Conservation (phyloP, 2,113 vertebrate genomes). For the Caloenas nicobarica region DNA sequence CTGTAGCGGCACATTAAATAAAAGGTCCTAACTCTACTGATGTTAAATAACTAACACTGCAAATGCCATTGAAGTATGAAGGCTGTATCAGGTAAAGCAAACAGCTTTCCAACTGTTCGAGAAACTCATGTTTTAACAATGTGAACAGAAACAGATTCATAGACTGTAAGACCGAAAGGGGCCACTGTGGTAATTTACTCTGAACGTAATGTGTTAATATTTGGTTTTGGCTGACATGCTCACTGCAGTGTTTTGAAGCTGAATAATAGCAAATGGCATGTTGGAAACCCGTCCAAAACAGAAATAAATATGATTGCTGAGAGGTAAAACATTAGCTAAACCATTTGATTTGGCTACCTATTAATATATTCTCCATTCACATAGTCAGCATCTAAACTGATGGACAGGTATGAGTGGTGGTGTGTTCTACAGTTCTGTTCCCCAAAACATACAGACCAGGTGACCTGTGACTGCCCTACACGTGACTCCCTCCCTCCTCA, state of each 20-base stretch:
- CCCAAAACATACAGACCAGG: not conserved
- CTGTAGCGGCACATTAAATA: not conserved
- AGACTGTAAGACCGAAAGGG: not conserved
- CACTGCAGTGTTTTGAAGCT: not conserved
- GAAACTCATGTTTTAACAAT: not conserved
- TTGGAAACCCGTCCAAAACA: not conserved
- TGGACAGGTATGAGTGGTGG: not conserved
- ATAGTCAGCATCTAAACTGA: not conserved
- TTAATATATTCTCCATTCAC: not conserved
- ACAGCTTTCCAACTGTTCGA: not conserved
- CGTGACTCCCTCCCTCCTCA: not conserved
- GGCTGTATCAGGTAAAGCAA: not conserved
- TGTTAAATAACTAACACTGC: not conserved
- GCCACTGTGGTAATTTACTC: not conserved
- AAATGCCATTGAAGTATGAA: not conserved
- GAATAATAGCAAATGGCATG: not conserved
- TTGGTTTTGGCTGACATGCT: not conserved
- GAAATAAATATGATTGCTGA: not conserved
- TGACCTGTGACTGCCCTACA: not conserved
- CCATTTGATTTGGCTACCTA: not conserved
- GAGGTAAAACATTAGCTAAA: not conserved
- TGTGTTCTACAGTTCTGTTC: not conserved
- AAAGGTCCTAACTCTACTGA: not conserved
- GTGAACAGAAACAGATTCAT: not conserved
- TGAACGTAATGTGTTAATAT: not conserved